These are phyloP conservation scores for Drosophila takahashii DNA, from an alignment of 1,140 invertebrate genomes.

Conservation along the genomic window DNA sequence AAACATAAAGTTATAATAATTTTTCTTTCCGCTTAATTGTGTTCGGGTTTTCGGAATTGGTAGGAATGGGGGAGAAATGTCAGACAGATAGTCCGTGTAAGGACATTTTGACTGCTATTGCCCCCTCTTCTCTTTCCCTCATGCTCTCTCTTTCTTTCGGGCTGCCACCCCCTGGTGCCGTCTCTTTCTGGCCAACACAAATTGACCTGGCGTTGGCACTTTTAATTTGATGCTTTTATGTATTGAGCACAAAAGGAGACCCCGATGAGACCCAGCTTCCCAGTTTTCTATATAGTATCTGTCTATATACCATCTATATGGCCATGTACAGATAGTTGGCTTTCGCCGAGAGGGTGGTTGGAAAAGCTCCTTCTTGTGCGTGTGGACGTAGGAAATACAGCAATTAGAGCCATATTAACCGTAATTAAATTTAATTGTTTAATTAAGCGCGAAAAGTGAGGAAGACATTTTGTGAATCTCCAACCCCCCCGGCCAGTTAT, in stretches of 20 bases:
- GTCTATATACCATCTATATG: slow-evolving; percentile 21
- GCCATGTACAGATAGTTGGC: slow-evolving; percentile 37
- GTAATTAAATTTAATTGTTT: slow-evolving; percentile 85
- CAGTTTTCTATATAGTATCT: slow-evolving; percentile 15
- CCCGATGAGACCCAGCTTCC: slow-evolving; percentile 26
- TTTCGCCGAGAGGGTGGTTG: background rate
- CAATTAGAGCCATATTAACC: slow-evolving; percentile 85
- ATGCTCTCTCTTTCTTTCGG: background rate
- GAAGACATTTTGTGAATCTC: slow-evolving; percentile 74
- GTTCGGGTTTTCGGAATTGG: slow-evolving; percentile 35
- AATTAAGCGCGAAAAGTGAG: slow-evolving; percentile 84
- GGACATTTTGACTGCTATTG: slow-evolving; percentile 38
- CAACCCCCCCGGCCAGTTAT: slow-evolving; percentile 13
- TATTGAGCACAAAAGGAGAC: slow-evolving; percentile 50
- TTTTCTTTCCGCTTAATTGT: slow-evolving; percentile 84
- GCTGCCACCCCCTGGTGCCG: background rate
- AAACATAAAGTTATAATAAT: slow-evolving; percentile 84
- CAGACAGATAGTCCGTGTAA: slow-evolving; percentile 72
- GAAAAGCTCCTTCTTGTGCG: slow-evolving; percentile 54
- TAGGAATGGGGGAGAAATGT: slow-evolving; percentile 9
- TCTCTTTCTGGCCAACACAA: slow-evolving; percentile 21
- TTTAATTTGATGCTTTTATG: slow-evolving; percentile 83
- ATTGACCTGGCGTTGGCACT: slow-evolving; percentile 68
- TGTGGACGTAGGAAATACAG: slow-evolving; percentile 83
- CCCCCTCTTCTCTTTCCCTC: background rate